Percentiles rank a stretch among this genome's conserved stretches.
These are phyloP conservation scores for Ochlodes sylvanus DNA, from an alignment of 2,888 invertebrate species.

Conservation along the genomic window DNA sequence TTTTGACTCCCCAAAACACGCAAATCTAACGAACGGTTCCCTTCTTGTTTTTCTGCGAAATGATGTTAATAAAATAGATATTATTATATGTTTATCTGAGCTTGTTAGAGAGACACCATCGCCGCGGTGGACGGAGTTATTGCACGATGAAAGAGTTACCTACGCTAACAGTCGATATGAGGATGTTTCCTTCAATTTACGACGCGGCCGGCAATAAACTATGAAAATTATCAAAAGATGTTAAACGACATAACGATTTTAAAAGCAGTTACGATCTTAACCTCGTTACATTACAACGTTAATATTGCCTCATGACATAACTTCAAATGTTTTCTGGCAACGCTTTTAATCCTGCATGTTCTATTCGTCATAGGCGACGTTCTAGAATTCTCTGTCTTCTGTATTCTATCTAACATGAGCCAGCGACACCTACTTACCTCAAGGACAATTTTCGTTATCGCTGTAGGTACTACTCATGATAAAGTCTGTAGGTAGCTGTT, in stretches of 20 bases:
- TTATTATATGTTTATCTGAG: neutral
- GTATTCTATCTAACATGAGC: too few relatives aligned
- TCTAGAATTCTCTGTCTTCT: too few relatives aligned
- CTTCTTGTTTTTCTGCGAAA: neutral
- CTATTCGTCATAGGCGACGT: too few relatives aligned
- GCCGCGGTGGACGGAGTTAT: neutral
- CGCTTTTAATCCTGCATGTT: neutral
- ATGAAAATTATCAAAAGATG: conserved; percentile 30
- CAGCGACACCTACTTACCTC: too few relatives aligned
- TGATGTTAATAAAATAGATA: neutral
- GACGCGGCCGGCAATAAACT: conserved; percentile 21
- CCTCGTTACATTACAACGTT: conserved; percentile 1
- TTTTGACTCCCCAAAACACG: too few relatives aligned
- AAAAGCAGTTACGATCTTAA: neutral
- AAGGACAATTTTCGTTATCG: too few relatives aligned
- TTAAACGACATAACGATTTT: neutral
- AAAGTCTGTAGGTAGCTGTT: too few relatives aligned
- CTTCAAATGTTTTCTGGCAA: neutral
- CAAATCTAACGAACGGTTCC: too few relatives aligned
- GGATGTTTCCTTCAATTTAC: conserved; percentile 31
- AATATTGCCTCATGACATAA: neutral
- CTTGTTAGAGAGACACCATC: conserved; percentile 2
- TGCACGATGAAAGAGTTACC: conserved; percentile 20
- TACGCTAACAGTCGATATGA: conserved; percentile 24
- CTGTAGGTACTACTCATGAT: too few relatives aligned